Evolutionary conservation across 2,113 vertebrate genomes (phyloP), one percentile per base, ranked within the genome.

Genomic region (Tautogolabrus adspersus): DNA sequence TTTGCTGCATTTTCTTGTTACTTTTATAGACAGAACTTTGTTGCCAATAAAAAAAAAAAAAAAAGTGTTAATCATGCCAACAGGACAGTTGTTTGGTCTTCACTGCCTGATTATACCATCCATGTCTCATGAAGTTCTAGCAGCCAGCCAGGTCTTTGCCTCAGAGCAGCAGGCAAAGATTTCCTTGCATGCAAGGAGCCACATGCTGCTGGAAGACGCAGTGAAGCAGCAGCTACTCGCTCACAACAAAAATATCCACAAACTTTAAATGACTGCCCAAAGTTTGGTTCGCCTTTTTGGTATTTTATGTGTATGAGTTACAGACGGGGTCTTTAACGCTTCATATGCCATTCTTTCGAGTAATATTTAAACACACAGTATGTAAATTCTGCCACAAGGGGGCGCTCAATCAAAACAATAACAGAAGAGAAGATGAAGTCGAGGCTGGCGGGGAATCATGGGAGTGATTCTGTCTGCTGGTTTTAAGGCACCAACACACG

Each of bases 121-220:
- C 63, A 54, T 2, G 34, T 67, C 18, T 54, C 61, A 1, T 21
- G 22, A 13, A 7, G n/a, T 55, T n/a, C 60, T 19, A 75, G 44
- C 52, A 57, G 57, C 34, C 37, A 19, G 63, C 40, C 22, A 8
- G 1, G 34, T 10, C 64, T 64, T 60, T n/a, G 52, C 30, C 61
- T 67, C 51, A 16, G 63, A 83, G 57, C 80, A 61, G 72, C 84
- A 83, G 74, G 71, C 80, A 54, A 1, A 60, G 46, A 30, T 51
- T 3, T 21, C 38, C 62, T 62, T 0, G 7, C 89, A 89, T 86
- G 88, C 87, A 84, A 61, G 40, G 66, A 82, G 79, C 85, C 72
- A 64, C 89, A 87, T 89, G 87, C 89, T 70, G 79, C 81, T 51
- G 15, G 44, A 58, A 68, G 56, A 79, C 18, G 57, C 67, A 79